Evolutionary conservation across 2,888 invertebrate genomes (phyloP).

Genomic region (Falcaria lacertinaria): DNA sequence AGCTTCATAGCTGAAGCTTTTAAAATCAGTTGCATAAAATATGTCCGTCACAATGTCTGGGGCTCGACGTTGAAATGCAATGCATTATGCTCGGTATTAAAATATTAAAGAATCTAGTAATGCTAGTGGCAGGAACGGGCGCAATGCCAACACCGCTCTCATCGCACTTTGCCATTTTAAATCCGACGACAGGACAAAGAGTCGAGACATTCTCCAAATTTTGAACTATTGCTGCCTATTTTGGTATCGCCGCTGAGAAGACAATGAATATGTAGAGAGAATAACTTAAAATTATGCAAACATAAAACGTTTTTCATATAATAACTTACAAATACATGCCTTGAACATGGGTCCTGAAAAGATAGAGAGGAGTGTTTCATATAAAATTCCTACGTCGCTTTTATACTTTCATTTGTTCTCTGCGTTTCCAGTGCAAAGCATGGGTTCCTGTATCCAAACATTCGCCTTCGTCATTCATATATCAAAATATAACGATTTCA

Average conservation of each 20-base stretch:
- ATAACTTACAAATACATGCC: too few species aligned
- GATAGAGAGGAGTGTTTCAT: too few species aligned
- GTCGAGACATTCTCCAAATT: not conserved
- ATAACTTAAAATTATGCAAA: too few species aligned
- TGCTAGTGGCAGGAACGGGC: conserved; percentile 41
- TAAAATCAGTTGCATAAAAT: conserved; percentile 39
- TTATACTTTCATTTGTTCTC: too few species aligned
- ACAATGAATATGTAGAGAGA: not conserved
- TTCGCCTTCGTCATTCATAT: too few species aligned
- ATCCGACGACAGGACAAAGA: conserved; percentile 19
- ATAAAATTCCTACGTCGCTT: too few species aligned
- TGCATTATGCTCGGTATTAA: conserved; percentile 64
- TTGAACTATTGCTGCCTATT: conserved; percentile 6
- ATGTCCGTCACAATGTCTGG: conserved; percentile 41
- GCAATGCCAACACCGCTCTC: conserved; percentile 43
- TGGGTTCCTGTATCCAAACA: too few species aligned
- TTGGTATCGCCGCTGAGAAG: conserved; percentile 4
- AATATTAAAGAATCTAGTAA: conserved; percentile 62
- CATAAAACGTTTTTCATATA: too few species aligned
- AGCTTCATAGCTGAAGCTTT: conserved; percentile 21
- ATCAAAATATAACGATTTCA: too few species aligned
- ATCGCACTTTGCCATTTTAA: conserved; percentile 42
- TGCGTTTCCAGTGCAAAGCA: too few species aligned
- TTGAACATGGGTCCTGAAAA: too few species aligned
- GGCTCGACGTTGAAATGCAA: conserved; percentile 40